phyloP scores from a whole-genome alignment of 2,113 vertebrate species.

The Heterocephalus glaber region DNA sequence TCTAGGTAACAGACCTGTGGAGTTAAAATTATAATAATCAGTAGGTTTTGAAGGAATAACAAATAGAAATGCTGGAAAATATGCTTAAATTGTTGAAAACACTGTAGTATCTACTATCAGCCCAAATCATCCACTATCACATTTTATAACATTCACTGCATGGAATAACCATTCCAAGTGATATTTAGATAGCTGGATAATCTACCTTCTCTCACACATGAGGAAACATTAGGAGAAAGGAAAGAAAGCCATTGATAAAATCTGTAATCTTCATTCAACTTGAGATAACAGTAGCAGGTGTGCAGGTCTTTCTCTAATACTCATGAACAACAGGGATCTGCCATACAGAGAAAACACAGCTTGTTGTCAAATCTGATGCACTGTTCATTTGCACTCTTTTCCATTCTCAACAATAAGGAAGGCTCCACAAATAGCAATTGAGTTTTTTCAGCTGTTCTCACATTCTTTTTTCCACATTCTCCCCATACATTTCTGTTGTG shows the following conservation, averaged over 20 bases:
- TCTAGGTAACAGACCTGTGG: neutral
- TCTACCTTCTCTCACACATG: conserved; percentile 37
- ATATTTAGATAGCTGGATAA: conserved; percentile 60
- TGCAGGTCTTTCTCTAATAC: conserved; percentile 68
- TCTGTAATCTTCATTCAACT: conserved; percentile 64
- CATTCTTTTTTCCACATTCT: conserved; percentile 44
- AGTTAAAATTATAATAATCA: conserved; percentile 10
- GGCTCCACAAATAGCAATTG: conserved; percentile 36
- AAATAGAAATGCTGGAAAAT: conserved; percentile 33
- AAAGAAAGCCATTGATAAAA: conserved; percentile 70
- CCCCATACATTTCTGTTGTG: conserved; percentile 66
- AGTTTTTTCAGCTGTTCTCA: conserved; percentile 66
- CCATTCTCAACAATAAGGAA: conserved; percentile 61
- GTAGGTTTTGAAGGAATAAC: neutral
- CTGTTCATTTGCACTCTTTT: conserved; percentile 47
- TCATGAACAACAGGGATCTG: conserved; percentile 70
- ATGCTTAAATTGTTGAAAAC: conserved; percentile 42
- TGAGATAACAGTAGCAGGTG: conserved; percentile 75
- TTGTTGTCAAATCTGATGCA: conserved; percentile 67
- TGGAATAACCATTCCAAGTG: conserved; percentile 43
- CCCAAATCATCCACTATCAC: neutral
- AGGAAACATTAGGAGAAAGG: conserved; percentile 58
- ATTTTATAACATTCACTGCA: neutral
- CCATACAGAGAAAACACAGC: conserved; percentile 70
- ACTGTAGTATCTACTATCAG: conserved; percentile 1